Conservation (phyloP, 30 jellyfish, hydroid and myxozoan species). For the Turritopsis rubra region DNA sequence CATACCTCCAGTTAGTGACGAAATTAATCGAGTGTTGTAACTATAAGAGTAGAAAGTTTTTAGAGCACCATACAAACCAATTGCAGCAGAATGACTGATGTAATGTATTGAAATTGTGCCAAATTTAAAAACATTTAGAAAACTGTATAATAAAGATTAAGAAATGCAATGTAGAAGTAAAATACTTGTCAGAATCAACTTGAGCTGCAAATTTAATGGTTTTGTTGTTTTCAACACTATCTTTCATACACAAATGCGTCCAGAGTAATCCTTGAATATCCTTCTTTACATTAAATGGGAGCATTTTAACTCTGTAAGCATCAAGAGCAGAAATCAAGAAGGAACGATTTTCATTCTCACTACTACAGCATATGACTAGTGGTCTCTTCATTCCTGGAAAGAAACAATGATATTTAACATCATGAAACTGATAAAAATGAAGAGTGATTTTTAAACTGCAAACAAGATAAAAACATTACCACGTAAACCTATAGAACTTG, state of each 20-base stretch:
- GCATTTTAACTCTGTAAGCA: slow-evolving; percentile 28
- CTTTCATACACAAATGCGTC: background rate
- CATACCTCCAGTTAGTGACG: slow-evolving; percentile 42
- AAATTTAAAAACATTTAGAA: background rate
- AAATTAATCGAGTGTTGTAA: slow-evolving; percentile 42
- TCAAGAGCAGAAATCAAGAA: slow-evolving; percentile 53
- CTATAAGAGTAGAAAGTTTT: slow-evolving; percentile 14
- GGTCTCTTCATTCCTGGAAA: background rate
- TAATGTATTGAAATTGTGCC: background rate
- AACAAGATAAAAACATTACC: no score
- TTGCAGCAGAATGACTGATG: background rate
- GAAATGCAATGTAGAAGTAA: no score
- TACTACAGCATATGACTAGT: slow-evolving; percentile 42
- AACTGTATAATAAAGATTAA: no score
- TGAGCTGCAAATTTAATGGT: slow-evolving; percentile 26
- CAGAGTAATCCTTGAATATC: background rate
- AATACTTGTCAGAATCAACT: slow-evolving; percentile 45
- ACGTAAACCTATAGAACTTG: no score
- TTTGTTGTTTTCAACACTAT: background rate
- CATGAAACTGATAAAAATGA: no score
- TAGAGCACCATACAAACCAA: no score
- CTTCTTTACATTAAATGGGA: slow-evolving; percentile 10
- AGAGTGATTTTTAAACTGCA: no score
- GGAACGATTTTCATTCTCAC: slow-evolving; percentile 49
- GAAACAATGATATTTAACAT: no score